Conservation (phyloP, 2,888 invertebrate genomes). For the Drosophila putrida region DNA sequence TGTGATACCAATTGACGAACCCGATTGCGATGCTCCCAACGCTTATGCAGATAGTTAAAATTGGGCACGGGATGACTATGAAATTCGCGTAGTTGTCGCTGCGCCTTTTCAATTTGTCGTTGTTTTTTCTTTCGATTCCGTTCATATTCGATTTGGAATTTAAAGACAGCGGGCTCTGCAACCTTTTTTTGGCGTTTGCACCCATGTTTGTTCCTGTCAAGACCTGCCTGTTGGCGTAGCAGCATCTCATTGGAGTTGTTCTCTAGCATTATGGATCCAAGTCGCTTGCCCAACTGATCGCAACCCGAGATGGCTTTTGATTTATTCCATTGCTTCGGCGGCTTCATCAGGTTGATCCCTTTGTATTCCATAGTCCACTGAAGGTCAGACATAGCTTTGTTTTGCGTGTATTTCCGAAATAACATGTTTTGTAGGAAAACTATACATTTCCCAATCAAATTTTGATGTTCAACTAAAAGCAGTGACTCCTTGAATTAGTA, state of each 20-base stretch:
- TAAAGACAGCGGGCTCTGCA: conserved; percentile 20
- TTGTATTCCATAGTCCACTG: conserved; percentile 31
- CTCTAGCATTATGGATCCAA: conserved; percentile 46
- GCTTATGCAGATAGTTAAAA: conserved; percentile 44
- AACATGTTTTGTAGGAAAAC: background rate
- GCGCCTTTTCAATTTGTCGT: background rate
- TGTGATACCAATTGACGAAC: conserved; percentile 18
- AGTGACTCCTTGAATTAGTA: background rate
- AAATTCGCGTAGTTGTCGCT: conserved; percentile 13
- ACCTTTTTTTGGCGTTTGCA: background rate
- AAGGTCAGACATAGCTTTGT: conserved; percentile 32
- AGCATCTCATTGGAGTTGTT: conserved; percentile 15
- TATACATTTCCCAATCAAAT: conserved; percentile 11
- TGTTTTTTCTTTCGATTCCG: conserved; percentile 11
- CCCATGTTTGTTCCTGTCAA: conserved; percentile 9
- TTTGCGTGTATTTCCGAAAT: background rate
- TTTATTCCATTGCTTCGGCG: background rate
- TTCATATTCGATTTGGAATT: conserved; percentile 36
- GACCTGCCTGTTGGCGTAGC: conserved; percentile 60
- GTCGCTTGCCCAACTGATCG: conserved; percentile 20
- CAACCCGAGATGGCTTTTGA: conserved; percentile 6
- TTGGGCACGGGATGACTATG: conserved; percentile 55
- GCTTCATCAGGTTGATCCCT: background rate
- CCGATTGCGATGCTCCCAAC: conserved; percentile 22
- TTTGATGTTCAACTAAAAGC: conserved; percentile 5